A percentile compares a stretch with the other conserved stretches of the same genome.
phyloP scores from a whole-genome alignment of 23 tunicate genomes.

The Halocynthia aurantium region DNA sequence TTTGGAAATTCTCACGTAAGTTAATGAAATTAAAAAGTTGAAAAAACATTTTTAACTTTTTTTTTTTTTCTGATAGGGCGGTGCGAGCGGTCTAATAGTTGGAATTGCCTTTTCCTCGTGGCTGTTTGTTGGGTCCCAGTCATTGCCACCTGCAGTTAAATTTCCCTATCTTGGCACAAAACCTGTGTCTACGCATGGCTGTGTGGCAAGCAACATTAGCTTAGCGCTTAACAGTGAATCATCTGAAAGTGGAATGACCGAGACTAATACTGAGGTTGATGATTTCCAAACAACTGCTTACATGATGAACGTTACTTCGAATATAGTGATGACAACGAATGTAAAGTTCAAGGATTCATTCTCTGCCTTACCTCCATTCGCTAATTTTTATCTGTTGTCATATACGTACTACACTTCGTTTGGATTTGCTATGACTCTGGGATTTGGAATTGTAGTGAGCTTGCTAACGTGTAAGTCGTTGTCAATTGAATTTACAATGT shows the following conservation, averaged over 20 bases:
- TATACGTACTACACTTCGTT: constrained; percentile 68
- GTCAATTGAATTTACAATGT: background rate
- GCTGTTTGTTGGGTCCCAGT: constrained; percentile 6
- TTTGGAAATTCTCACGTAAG: constrained; percentile 17
- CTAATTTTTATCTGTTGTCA: constrained; percentile 48
- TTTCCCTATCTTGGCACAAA: background rate
- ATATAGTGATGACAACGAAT: constrained; percentile 2
- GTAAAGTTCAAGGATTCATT: background rate
- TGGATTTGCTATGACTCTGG: constrained; percentile 49
- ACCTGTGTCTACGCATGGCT: background rate
- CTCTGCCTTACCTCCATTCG: constrained; percentile 28
- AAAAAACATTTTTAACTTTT: background rate
- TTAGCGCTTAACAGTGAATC: too few species aligned
- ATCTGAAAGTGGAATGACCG: background rate
- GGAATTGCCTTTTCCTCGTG: constrained; percentile 14
- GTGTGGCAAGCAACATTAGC: background rate
- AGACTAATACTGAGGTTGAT: background rate
- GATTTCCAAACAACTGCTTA: background rate
- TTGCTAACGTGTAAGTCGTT: constrained; percentile 35
- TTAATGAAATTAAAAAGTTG: background rate
- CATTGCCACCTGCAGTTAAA: background rate
- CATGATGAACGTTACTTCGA: background rate
- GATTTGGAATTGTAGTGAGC: constrained; percentile 44
- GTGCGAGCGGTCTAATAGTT: background rate
- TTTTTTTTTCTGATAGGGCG: constrained; percentile 14